Evolutionary conservation across 2,797 vertebrate species (phyloP), one percentile per base, ranked within the genome.

Genomic region (Chloroceryle inda): DNA sequence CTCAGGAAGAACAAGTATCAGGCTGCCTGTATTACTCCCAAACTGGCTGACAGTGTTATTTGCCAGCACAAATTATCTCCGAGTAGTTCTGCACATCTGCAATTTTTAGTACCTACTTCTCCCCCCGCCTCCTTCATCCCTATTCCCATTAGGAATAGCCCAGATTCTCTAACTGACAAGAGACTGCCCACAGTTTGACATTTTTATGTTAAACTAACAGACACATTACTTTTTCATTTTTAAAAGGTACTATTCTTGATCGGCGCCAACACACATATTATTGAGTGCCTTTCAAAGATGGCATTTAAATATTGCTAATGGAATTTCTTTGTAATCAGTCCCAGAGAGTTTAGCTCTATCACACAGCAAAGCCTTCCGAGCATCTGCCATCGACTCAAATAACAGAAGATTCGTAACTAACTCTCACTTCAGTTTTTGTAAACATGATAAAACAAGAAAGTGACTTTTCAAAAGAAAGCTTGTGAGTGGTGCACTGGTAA

Each of bases 221-320:
- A 88, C 93, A 59, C 94, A 97, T 97, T 97, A 96, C 95, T 97
- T 95, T 97, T 97, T 96, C 94, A 97, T 97, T 95, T 97, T 95
- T 96, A 96, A 95, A 96, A 97, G 96, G 95, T 97, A 97, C 93
- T 96, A 94, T 96, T 97, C 95, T 92, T 96, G 92, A 97, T 96
- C 96, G 96, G 97, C 86, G 93, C 96, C 97, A 97, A 93, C 96
- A 97, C 93, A 87, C 91, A 97, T 97, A 96, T 91, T 96, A 97
- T 96, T 69, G 95, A 97, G 94, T 97, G 96, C 93, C 93, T 97
- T 96, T 97, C 97, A 97, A 94, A 94, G 95, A 62, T 83, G 85
- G 96, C 95, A 97, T 97, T 97, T 97, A 97, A 97, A 97, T 96
- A 97, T 97, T 96, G 97, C 93, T 97, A 97, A 97, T 97, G 97